Percentiles rank a stretch among this genome's conserved stretches.
These are phyloP conservation scores for Ruditapes philippinarum DNA, from an alignment of 1,140 invertebrate genomes.

Conservation along the genomic window DNA sequence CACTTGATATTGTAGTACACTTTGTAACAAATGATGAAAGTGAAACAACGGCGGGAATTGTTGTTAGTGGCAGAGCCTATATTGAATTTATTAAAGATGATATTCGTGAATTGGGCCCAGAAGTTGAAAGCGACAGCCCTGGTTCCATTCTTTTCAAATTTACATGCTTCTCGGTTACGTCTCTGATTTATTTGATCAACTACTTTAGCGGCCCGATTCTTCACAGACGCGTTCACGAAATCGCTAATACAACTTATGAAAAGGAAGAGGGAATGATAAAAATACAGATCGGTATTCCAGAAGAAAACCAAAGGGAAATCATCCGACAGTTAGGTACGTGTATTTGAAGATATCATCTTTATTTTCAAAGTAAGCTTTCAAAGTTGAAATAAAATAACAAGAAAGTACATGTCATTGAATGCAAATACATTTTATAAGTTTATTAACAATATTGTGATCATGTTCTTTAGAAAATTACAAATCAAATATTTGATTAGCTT, in stretches of 20 bases:
- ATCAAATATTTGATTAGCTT: no score
- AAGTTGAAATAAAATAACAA: no score
- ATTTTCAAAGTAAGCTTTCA: no score
- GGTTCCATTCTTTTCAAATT: background rate
- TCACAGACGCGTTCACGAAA: background rate
- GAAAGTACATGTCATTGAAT: no score
- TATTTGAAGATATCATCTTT: no score
- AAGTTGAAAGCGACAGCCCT: background rate
- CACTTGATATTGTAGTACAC: no score
- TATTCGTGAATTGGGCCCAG: background rate
- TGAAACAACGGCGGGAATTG: no score
- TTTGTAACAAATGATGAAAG: no score
- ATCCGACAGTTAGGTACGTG: background rate
- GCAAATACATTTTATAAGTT: no score
- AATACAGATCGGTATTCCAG: background rate
- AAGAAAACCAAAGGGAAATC: background rate
- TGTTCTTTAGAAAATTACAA: no score
- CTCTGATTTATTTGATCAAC: background rate
- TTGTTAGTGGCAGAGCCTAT: no score
- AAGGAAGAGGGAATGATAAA: background rate
- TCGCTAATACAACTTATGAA: background rate
- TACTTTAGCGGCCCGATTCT: background rate
- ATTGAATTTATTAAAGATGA: background rate
- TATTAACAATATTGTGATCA: no score
- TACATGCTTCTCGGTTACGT: background rate